A percentile compares a stretch with the other conserved stretches of the same genome.
Evolutionary conservation across 2,888 invertebrate species (phyloP).

Genomic region (Agonum fuliginosum): DNA sequence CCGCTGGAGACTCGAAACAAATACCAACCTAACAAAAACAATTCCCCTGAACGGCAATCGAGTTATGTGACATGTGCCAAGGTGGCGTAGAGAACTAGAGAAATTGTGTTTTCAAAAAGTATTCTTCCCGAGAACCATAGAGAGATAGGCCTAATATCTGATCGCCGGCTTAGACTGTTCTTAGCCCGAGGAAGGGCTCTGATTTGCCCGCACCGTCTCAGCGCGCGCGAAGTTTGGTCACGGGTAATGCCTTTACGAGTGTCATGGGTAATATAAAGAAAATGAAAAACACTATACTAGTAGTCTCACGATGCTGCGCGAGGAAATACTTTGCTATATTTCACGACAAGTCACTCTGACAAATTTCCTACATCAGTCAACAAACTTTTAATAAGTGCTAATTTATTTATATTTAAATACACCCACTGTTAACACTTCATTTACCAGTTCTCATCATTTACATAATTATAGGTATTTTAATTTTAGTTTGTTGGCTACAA

Average conservation of each 20-base stretch:
- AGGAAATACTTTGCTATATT: constrained; percentile 1
- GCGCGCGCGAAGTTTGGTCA: constrained; percentile 82
- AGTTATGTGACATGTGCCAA: constrained; percentile 56
- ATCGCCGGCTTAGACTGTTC: constrained; percentile 62
- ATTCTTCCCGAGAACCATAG: constrained; percentile 68
- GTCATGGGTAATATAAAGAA: constrained; percentile 91
- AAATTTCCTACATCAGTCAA: constrained; percentile 21
- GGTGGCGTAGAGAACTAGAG: constrained; percentile 67
- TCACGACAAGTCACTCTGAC: background rate
- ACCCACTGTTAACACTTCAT: background rate
- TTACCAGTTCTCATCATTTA: background rate
- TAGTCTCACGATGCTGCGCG: constrained; percentile 50
- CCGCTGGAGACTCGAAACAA: constrained; percentile 50
- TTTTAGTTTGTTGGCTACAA: background rate
- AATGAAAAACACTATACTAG: constrained; percentile 85
- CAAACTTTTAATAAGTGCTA: constrained; percentile 7
- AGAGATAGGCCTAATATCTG: constrained; percentile 71
- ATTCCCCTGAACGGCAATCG: constrained; percentile 58
- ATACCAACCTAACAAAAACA: constrained; percentile 53
- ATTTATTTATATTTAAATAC: background rate
- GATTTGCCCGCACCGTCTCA: constrained; percentile 72
- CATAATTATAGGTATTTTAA: constrained; percentile 4
- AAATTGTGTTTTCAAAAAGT: constrained; percentile 71
- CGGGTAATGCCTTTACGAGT: constrained; percentile 92
- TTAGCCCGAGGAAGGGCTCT: background rate